Conservation (phyloP, 30 jellyfish, hydroid and myxozoan genomes). For the Cassiopea xamachana region DNA sequence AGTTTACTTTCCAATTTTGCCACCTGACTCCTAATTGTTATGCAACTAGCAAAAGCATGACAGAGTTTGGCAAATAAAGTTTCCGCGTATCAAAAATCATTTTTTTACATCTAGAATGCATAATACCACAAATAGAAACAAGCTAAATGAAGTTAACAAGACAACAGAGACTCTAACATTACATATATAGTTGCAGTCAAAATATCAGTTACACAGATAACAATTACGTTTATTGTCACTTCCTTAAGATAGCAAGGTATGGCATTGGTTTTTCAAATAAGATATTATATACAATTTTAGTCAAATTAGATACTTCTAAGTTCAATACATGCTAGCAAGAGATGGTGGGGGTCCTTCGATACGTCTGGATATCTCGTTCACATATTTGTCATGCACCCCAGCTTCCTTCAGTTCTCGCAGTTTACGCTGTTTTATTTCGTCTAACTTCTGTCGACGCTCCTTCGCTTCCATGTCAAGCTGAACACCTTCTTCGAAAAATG, state of each 20-base stretch:
- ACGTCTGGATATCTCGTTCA: constrained; percentile 96
- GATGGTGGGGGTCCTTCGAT: constrained; percentile 93
- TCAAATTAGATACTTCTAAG: not conserved
- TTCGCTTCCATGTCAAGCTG: constrained; percentile 93
- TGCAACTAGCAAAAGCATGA: too few relatives aligned
- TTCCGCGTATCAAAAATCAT: too few relatives aligned
- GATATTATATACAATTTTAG: not conserved
- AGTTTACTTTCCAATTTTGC: too few relatives aligned
- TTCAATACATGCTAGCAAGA: constrained; percentile 75
- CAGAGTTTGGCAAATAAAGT: too few relatives aligned
- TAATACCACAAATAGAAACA: too few relatives aligned
- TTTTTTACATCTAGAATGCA: too few relatives aligned
- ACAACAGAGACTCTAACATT: not conserved
- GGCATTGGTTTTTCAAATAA: not conserved
- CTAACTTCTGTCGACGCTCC: constrained; percentile 96
- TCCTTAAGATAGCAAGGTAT: not conserved
- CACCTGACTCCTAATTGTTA: too few relatives aligned
- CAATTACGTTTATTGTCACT: not conserved
- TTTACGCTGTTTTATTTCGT: constrained; percentile 95
- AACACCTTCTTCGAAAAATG: constrained; percentile 98
- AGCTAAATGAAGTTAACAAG: too few relatives aligned
- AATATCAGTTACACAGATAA: not conserved
- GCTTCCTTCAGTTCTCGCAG: constrained; percentile 94
- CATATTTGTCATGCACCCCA: constrained; percentile 96
- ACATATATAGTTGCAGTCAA: not conserved